Evolutionary conservation across 64 coral and sea anemone genomes (phyloP).

Genomic region (Hydrozoanthus tunicans): DNA sequence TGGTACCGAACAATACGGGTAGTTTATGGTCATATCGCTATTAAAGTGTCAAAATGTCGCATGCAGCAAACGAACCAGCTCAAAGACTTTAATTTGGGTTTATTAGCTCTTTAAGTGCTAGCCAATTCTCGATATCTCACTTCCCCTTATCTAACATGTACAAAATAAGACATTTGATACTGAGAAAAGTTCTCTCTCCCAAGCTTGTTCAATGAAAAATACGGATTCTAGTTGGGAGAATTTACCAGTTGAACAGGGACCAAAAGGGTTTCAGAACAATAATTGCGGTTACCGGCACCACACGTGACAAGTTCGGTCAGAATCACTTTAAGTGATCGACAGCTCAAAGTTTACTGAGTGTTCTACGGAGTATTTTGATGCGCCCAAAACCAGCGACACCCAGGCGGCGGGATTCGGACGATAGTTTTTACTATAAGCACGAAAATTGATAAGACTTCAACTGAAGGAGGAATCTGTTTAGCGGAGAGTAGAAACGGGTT

Average conservation of each 20-base stretch:
- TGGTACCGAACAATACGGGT: too few relatives aligned
- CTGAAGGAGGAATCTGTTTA: conserved; percentile 5
- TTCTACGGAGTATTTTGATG: conserved; percentile 2
- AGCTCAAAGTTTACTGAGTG: not conserved
- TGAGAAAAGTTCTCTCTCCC: too few relatives aligned
- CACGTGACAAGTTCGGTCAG: not conserved
- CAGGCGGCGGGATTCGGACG: not conserved
- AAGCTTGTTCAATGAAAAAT: not conserved
- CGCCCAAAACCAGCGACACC: not conserved
- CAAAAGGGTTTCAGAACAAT: not conserved
- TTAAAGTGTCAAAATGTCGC: too few relatives aligned
- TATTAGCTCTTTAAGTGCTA: too few relatives aligned
- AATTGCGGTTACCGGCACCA: not conserved
- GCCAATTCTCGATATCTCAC: too few relatives aligned
- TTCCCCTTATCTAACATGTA: too few relatives aligned
- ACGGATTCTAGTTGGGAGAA: not conserved
- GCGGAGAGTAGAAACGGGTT: not conserved
- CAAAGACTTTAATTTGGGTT: too few relatives aligned
- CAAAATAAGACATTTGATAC: too few relatives aligned
- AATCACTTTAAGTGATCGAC: not conserved
- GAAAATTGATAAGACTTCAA: conserved; percentile 12
- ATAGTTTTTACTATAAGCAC: conserved; percentile 46
- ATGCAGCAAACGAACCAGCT: too few relatives aligned
- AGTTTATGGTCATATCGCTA: too few relatives aligned
- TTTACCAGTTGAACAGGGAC: not conserved